phyloP scores from a whole-genome alignment of 2,888 invertebrate genomes.

The Lochmaea crataegi region DNA sequence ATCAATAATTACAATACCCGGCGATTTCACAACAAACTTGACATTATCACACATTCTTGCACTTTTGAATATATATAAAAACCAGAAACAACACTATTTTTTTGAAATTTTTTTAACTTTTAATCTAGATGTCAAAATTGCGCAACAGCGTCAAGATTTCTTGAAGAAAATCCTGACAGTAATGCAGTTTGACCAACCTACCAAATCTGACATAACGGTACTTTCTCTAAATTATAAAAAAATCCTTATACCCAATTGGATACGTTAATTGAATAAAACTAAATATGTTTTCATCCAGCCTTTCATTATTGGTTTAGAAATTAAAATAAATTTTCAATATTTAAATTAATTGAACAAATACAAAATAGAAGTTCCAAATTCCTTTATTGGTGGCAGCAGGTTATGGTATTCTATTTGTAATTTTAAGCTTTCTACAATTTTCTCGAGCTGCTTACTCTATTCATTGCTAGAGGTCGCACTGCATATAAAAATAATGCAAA shows the following conservation, averaged over 20 bases:
- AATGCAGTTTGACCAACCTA: constrained; percentile 33
- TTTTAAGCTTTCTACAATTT: not conserved
- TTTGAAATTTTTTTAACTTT: constrained; percentile 34
- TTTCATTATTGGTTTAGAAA: not conserved
- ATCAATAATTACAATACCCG: constrained; percentile 28
- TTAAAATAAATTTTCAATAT: not conserved
- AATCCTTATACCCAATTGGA: not conserved
- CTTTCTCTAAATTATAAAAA: constrained; percentile 15
- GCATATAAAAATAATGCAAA: not conserved
- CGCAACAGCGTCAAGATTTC: constrained; percentile 59
- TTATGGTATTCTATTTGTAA: not conserved
- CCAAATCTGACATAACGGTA: constrained; percentile 35
- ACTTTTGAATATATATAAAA: constrained; percentile 30
- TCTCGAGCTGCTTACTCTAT: not conserved
- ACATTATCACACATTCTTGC: constrained; percentile 43
- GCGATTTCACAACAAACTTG: constrained; percentile 40
- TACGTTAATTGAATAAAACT: not conserved
- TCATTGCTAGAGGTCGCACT: not conserved
- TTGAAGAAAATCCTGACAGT: constrained; percentile 41
- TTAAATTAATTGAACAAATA: not conserved
- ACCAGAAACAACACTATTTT: constrained; percentile 38
- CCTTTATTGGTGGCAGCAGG: constrained; percentile 1
- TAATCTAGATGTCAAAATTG: constrained; percentile 58
- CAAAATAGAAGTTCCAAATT: not conserved
- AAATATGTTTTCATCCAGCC: not conserved